A percentile compares a stretch with the other conserved stretches of the same genome.
Conservation (phyloP, 2,797 vertebrate genomes). For the Coregonus suidteri region DNA sequence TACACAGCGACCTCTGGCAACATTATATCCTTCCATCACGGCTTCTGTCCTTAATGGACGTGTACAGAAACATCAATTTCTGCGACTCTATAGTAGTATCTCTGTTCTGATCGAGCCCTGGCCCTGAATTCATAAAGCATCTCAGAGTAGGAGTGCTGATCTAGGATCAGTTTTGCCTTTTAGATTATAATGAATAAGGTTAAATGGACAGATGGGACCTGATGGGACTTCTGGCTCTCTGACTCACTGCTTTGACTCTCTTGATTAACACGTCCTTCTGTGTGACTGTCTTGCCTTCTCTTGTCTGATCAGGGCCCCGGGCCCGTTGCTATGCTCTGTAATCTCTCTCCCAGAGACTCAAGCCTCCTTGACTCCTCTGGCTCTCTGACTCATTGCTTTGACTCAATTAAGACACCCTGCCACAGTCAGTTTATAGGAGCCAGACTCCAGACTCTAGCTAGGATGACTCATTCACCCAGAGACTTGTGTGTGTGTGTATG, state of each 20-base stretch:
- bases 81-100: too few species aligned
- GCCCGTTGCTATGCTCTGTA: background rate
- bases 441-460: background rate
- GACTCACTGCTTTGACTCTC: background rate
- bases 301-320: background rate
- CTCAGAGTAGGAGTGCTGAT: background rate
- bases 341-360: background rate
- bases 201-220: too few species aligned
- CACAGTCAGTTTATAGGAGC: background rate
- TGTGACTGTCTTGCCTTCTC: background rate
- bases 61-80: too few species aligned
- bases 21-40: background rate
- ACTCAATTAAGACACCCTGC: background rate
- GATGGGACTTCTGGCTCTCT: background rate
- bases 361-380: background rate
- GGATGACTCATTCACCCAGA: background rate
- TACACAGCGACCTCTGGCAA: background rate
- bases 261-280: background rate
- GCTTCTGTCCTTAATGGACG: background rate
- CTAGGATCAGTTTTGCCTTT: too few species aligned
- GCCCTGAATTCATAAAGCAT: background rate
- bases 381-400: background rate
- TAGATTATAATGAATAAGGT: background rate
- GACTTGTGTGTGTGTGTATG: background rate
- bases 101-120: too few species aligned